A percentile compares a stretch with the other conserved stretches of the same genome.
phyloP scores from a whole-genome alignment of 2,113 vertebrate species.

The Lipotes vexillifer region DNA sequence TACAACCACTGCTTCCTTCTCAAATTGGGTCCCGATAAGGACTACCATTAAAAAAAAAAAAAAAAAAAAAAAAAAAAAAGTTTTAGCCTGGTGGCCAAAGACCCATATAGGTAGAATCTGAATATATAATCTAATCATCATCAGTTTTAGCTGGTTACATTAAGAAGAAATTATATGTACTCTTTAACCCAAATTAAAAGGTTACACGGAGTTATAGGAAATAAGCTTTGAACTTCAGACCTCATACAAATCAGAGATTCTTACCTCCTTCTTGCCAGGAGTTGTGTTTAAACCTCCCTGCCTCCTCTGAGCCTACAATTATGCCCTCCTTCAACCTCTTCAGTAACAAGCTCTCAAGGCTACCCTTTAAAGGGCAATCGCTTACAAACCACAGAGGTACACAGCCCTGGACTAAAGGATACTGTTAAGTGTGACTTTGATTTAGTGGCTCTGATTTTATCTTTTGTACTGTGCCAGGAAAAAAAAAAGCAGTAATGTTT shows the following conservation, averaged over 20 bases:
- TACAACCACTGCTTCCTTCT: neutral
- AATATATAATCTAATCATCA: neutral
- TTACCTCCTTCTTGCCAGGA: neutral
- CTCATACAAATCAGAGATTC: neutral
- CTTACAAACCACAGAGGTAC: neutral
- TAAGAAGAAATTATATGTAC: neutral
- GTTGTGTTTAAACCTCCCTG: neutral
- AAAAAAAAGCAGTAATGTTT: conserved; percentile 6
- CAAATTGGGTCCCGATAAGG: neutral
- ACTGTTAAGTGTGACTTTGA: conserved; percentile 46
- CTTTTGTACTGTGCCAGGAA: conserved; percentile 20
- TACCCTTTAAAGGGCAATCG: neutral
- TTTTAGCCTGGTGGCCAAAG: neutral
- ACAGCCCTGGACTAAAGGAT: conserved; percentile 15
- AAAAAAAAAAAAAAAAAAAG: neutral
- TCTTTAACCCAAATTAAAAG: conserved; percentile 33
- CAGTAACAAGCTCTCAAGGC: neutral
- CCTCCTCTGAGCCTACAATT: neutral
- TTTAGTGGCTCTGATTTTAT: conserved; percentile 61
- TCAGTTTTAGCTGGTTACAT: neutral
- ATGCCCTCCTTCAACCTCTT: neutral
- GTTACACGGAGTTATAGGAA: neutral
- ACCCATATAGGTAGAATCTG: neutral
- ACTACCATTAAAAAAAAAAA: neutral
- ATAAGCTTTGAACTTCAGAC: conserved; percentile 14